Base-by-base conservation (phyloP, 2,797 vertebrate genomes). In the Schizopygopsis malacanthus region DNA sequence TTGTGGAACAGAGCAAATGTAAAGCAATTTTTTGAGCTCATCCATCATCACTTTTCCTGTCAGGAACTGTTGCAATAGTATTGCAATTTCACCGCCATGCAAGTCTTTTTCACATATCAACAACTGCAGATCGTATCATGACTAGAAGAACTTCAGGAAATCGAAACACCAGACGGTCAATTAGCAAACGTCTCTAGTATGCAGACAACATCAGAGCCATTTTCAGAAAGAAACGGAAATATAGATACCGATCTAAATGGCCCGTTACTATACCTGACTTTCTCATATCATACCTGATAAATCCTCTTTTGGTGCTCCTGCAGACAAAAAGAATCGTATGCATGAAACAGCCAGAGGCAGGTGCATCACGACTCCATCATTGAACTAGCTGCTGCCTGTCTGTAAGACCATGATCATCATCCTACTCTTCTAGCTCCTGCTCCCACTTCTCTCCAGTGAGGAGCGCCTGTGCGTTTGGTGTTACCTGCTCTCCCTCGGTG, bases 401-500 rank as follows among this genome's bases (percentile, higher is more conserved):
- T 73, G 37, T 63, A 41, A 9, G 81, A 65, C 79, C 81, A 84
- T 61, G 59, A 86, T 71, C 61, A 77, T 80, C 83, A 80, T 65
- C 47, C 16, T 28, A 65, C 77, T 78, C 61, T 16, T 25, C 85
- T 83, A 78, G 83, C 67, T 79, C 73, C 65, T 73, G 52, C 50
- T 78, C 52, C 47, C 39, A 16, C 37, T 83, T 47, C 33, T 73
- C 88, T 77, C n/a, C 45, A 76, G 76, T 41, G 15, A 15, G 45
- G 33, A 67, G 43, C 13, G 54, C 4, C 12, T 22, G 72, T 47
- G 61, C 9, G 10, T 67, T 82, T 61, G 33, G 39, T 86, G 39
- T 89, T 97, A 98, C 98, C 98, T 99, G 98, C 89, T 99, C 98
- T 93, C 97, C 98, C 18, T 95, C 97, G 79, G 95, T 96, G 95